Conservation (phyloP, 2,113 vertebrate genomes). For the Tetrax tetrax region DNA sequence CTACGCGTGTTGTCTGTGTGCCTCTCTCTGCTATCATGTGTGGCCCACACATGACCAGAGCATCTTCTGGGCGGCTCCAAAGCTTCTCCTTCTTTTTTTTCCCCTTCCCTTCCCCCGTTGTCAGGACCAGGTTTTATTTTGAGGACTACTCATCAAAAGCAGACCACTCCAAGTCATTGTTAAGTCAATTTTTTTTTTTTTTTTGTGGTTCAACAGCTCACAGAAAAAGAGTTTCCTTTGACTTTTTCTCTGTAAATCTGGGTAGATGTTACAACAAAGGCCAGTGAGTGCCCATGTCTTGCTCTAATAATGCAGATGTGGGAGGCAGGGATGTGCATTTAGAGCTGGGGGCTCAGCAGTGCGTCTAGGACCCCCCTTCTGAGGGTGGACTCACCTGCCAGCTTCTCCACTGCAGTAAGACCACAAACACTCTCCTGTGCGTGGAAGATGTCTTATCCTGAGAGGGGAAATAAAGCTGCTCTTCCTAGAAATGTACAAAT, state of each 20-base stretch:
- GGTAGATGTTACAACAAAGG: neutral
- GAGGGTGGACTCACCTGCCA: neutral
- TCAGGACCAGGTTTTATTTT: neutral
- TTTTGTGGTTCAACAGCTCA: neutral
- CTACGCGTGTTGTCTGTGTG: rapidly evolving
- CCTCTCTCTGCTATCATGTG: neutral
- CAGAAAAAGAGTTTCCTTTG: neutral
- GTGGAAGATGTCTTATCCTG: neutral
- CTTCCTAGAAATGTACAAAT: neutral
- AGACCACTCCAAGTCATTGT: neutral
- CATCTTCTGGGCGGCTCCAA: neutral
- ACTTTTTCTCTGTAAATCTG: neutral
- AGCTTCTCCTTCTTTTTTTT: neutral
- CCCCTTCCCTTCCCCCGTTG: neutral
- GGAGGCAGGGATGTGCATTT: neutral
- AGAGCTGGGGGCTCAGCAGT: neutral
- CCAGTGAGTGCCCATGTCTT: neutral
- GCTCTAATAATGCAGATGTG: neutral
- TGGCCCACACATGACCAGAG: rapidly evolving
- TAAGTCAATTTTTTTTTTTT: neutral
- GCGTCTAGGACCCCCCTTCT: neutral
- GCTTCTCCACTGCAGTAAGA: neutral
- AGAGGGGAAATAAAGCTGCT: neutral
- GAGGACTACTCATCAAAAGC: neutral
- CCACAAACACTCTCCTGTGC: neutral